Evolutionary conservation across 2,113 vertebrate species (phyloP).

Genomic region (Proteles cristata): DNA sequence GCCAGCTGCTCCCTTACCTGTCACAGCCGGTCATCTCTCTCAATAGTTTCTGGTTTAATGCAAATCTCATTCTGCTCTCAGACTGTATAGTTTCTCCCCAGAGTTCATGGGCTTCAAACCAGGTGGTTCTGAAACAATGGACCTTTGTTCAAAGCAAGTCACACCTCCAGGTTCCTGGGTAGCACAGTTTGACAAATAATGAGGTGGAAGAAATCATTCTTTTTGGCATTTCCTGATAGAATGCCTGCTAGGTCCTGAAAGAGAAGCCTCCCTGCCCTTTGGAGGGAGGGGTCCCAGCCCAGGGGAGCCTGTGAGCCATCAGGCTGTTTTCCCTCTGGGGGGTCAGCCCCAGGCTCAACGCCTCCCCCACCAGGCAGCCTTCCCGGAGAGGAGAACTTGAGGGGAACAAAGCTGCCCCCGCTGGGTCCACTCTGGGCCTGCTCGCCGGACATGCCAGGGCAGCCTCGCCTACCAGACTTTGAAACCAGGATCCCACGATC

Average conservation of each 20-base stretch:
- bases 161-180: background rate
- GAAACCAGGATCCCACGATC: background rate
- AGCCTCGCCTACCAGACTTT: background rate
- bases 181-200: background rate
- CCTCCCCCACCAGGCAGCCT: background rate
- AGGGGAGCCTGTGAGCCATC: accelerated
- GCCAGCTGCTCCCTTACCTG: background rate
- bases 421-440: too few species aligned
- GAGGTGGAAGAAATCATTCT: background rate
- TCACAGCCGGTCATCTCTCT: background rate
- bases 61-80: background rate
- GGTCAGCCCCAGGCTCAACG: background rate
- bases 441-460: background rate
- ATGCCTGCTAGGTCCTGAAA: background rate
- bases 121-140: background rate
- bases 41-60: background rate
- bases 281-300: background rate
- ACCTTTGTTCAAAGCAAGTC: background rate
- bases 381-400: background rate
- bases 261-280: background rate
- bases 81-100: background rate
- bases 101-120: background rate
- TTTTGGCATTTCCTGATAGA: background rate
- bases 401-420: background rate
- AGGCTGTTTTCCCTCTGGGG: background rate